Evolutionary conservation across 2,797 vertebrate species (phyloP).

Genomic region (Gymnodraco acuticeps): DNA sequence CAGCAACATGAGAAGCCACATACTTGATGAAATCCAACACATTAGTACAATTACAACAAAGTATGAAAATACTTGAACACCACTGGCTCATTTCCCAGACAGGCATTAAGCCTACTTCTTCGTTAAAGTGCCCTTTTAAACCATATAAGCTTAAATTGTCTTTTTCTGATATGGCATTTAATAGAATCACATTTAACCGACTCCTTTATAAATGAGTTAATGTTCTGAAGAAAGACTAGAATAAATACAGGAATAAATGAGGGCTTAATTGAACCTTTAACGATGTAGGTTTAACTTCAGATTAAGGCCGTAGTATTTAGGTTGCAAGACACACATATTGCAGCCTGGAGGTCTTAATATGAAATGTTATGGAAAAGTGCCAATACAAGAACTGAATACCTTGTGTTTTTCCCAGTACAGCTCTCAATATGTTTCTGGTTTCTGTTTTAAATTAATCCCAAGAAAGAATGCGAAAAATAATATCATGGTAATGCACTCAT

Average conservation of each 20-base stretch:
- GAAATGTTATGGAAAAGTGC: constrained; percentile 23
- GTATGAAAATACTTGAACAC: constrained; percentile 4
- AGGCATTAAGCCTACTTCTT: constrained; percentile 7
- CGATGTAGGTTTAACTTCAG: background rate
- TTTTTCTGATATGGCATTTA: constrained; percentile 10
- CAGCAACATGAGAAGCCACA: constrained; percentile 22
- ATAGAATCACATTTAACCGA: background rate
- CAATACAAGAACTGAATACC: constrained; percentile 37
- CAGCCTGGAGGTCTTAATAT: constrained; percentile 24
- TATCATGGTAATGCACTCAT: constrained; percentile 49
- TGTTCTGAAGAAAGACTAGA: background rate
- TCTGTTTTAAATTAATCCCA: constrained; percentile 16
- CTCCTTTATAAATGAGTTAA: background rate
- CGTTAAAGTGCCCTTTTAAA: constrained; percentile 14
- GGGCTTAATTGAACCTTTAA: background rate
- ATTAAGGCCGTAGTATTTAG: background rate
- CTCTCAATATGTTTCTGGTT: background rate
- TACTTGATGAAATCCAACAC: constrained; percentile 34
- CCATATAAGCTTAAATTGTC: background rate
- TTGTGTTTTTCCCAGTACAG: constrained; percentile 21
- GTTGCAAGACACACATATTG: background rate
- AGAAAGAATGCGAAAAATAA: constrained; percentile 37
- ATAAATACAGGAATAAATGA: background rate
- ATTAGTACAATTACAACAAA: constrained; percentile 22
- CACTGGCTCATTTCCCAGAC: constrained; percentile 37